Conservation (phyloP, 2,797 vertebrate genomes). For the Poecilia gillii region DNA sequence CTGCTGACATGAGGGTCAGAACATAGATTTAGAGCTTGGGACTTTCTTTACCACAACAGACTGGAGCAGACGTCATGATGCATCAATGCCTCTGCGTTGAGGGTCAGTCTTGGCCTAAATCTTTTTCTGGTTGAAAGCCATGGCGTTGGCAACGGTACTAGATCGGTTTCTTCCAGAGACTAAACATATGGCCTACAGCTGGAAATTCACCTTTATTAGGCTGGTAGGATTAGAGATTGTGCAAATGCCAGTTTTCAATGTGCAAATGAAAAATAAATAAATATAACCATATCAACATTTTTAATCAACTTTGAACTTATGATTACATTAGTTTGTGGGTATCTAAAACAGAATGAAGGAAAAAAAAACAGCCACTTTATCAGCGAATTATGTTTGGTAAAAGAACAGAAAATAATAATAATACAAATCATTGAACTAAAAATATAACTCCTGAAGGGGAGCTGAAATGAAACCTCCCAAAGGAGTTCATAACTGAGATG, state of each 20-base stretch:
- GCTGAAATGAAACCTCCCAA: slow-evolving; percentile 9
- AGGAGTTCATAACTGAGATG: slow-evolving; percentile 29
- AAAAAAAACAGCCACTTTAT: slow-evolving; percentile 10
- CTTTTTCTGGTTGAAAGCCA: too few species aligned
- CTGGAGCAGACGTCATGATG: background rate
- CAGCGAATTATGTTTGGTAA: slow-evolving; percentile 38
- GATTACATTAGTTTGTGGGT: slow-evolving; percentile 43
- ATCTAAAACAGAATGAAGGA: slow-evolving; percentile 29
- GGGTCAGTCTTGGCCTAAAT: background rate
- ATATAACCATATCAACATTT: slow-evolving; percentile 19
- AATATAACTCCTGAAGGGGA: slow-evolving; percentile 23
- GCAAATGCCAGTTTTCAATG: background rate
- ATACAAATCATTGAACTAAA: slow-evolving; percentile 54
- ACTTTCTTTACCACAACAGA: background rate
- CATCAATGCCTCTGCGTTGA: background rate
- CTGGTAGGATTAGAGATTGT: background rate
- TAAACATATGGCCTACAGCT: background rate
- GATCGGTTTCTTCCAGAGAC: background rate
- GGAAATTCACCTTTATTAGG: background rate
- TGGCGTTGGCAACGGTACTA: background rate
- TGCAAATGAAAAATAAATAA: background rate
- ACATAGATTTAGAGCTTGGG: background rate
- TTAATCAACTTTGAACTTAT: slow-evolving; percentile 55
- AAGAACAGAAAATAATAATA: slow-evolving; percentile 50
- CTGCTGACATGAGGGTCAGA: background rate